Base-by-base conservation (phyloP, 2,797 vertebrate species). In the Danionella dracula region DNA sequence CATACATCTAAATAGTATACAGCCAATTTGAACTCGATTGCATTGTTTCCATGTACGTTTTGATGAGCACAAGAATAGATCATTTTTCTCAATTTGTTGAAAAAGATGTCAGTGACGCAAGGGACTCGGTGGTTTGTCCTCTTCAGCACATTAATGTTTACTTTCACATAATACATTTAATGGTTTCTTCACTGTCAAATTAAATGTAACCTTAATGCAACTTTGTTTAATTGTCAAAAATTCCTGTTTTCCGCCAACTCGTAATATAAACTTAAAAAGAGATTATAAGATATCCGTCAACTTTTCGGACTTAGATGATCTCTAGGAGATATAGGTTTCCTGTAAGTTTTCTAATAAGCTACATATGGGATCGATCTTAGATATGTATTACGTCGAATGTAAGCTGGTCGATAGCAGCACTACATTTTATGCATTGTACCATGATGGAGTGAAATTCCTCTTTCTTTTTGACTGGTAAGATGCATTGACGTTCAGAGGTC, bases 121-220 rank as follows among this genome's bases (percentile, higher is more conserved):
- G n/a, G n/a, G n/a, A n/a, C n/a, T n/a, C n/a, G n/a, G n/a, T n/a
- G n/a, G n/a, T n/a, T n/a, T n/a, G n/a, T n/a, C n/a, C n/a, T n/a
- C 87, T 89, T 90, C 81, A 80, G 83, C 71, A 79, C 87, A 90
- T 93, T 88, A 89, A 91, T 93, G 89, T 93, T 94, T 94, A 82
- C 90, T 88, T 90, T 88, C 84, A 88, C 67, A 93, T 90, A 87
- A 74, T 55, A 84, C 83, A 77, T 86, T 91, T 82, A 76, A 83
- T 85, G 82, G 89, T 88, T 85, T 85, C 75, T 81, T 81, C 72
- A 80, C 76, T 88, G 84, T 83, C 89, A 86, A 85, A 85, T 87
- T 88, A 90, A 83, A 83, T 21, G 37, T 11, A 45, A n/a, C n/a
- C n/a, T n/a, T n/a, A n/a, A n/a, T n/a, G n/a, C n/a, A n/a, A n/a